Evolutionary conservation across 2,113 vertebrate species (phyloP).

Genomic region (Micronycteris hirsuta): DNA sequence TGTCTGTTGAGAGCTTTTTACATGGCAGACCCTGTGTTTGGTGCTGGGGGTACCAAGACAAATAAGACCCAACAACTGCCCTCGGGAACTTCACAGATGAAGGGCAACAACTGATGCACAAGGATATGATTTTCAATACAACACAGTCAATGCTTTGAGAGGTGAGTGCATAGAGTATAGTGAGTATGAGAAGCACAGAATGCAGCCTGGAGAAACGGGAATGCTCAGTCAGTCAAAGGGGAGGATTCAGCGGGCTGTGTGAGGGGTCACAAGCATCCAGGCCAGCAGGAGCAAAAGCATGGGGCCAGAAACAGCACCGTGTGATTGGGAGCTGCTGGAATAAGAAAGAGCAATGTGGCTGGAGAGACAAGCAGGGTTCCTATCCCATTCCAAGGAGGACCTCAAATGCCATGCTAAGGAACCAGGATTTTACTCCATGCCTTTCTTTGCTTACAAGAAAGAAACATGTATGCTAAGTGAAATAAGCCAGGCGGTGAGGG

Average conservation of each 20-base stretch:
- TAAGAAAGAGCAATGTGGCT: not conserved
- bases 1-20: not conserved
- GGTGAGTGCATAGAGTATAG: not conserved
- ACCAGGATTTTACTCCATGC: not conserved
- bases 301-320: not conserved
- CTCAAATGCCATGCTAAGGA: not conserved
- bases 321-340: not conserved
- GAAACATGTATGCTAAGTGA: too few relatives aligned
- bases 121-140: not conserved
- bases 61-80: not conserved
- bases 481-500: too few relatives aligned
- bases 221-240: not conserved
- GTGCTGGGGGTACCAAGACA: not conserved
- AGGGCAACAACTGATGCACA: not conserved
- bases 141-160: not conserved
- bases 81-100: not conserved
- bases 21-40: not conserved
- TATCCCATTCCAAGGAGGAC: not conserved
- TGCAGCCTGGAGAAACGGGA: not conserved
- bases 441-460: not conserved
- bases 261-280: not conserved
- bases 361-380: not conserved
- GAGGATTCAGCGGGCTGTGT: not conserved
- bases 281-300: not conserved
- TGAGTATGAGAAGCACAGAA: not conserved